A percentile compares a stretch with the other conserved stretches of the same genome.
Conservation (phyloP, 2,113 vertebrate genomes). For the Ochotona princeps region DNA sequence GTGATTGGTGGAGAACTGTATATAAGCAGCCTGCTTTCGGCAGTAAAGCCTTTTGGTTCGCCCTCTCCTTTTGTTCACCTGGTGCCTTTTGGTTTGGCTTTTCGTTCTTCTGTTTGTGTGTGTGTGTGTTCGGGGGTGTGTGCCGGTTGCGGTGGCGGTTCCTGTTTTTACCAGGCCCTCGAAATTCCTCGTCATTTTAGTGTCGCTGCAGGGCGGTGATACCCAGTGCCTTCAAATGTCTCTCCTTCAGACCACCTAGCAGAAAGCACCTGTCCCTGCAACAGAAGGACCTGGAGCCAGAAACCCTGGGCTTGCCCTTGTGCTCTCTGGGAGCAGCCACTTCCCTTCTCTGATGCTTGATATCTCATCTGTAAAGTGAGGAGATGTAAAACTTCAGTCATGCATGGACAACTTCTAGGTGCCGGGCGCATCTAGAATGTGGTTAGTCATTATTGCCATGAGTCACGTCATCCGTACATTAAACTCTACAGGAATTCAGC, state of each 20-base stretch:
- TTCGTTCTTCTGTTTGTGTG: too few relatives aligned
- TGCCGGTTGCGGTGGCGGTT: too few relatives aligned
- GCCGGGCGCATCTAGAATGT: background rate
- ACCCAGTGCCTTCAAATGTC: background rate
- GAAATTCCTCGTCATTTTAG: too few relatives aligned
- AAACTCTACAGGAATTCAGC: background rate
- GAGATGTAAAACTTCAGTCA: slow-evolving; percentile 7
- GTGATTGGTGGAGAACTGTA: too few relatives aligned
- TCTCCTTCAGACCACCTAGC: background rate
- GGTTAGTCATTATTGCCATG: background rate
- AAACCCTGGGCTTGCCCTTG: background rate
- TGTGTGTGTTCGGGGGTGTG: too few relatives aligned
- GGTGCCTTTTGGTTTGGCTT: too few relatives aligned
- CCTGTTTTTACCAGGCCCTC: too few relatives aligned
- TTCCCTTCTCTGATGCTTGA: background rate
- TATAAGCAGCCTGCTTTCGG: too few relatives aligned
- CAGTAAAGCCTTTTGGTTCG: too few relatives aligned
- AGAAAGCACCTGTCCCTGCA: background rate
- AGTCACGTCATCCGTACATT: background rate
- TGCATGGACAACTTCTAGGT: background rate
- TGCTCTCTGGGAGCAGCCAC: background rate
- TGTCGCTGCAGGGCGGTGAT: too few relatives aligned
- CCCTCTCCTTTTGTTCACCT: too few relatives aligned
- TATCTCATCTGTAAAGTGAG: background rate
- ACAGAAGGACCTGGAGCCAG: background rate